These are phyloP conservation scores for Bellardia pandia DNA, from an alignment of 2,888 invertebrate species.

Conservation along the genomic window DNA sequence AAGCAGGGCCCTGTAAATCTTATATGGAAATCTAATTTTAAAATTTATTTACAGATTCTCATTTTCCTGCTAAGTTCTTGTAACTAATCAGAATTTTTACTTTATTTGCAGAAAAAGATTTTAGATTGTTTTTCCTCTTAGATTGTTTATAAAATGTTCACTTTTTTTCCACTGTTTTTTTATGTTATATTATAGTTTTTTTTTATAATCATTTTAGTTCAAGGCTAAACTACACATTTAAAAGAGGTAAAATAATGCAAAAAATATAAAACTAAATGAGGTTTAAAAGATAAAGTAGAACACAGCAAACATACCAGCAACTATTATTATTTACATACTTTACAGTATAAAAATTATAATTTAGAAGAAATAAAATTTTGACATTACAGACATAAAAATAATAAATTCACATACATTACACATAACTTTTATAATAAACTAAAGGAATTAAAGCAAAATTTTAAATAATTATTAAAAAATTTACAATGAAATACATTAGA, in stretches of 20 bases:
- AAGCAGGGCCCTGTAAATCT: too few species aligned
- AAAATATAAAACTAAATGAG: neutral
- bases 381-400: too few species aligned
- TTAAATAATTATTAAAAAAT: too few species aligned
- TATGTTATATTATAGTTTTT: neutral
- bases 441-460: neutral
- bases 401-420: too few species aligned
- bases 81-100: neutral
- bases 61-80: neutral
- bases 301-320: neutral
- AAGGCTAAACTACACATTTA: slow-evolving; percentile 5
- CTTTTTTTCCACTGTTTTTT: neutral
- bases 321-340: neutral
- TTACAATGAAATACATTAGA: too few species aligned
- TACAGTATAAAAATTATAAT: neutral
- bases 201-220: slow-evolving; percentile 25
- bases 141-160: neutral
- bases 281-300: slow-evolving; percentile 3
- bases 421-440: neutral
- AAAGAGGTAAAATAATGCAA: slow-evolving; percentile 15
- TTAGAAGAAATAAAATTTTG: neutral
- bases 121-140: too few species aligned
- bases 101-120: too few species aligned
- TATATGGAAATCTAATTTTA: neutral
- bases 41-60: neutral